phyloP scores from a whole-genome alignment of 2,113 vertebrate species.

The Rhodinocichla rosea region DNA sequence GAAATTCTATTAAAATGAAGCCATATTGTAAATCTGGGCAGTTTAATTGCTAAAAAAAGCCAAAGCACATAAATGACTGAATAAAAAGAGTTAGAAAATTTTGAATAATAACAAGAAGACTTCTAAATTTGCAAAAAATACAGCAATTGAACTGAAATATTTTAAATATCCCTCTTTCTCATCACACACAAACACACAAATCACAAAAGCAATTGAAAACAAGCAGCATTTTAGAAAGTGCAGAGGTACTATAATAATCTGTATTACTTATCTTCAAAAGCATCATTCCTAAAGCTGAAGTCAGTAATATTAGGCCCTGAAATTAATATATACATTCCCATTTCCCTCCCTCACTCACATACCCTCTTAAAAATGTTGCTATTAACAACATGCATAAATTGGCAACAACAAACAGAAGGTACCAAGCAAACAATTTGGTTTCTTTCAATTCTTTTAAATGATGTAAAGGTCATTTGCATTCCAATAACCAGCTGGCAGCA shows the following conservation, averaged over 20 bases:
- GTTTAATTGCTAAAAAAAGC: neutral
- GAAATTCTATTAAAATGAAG: slow-evolving; percentile 8
- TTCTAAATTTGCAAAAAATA: neutral
- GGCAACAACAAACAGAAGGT: neutral
- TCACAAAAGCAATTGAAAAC: neutral
- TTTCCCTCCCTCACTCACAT: neutral
- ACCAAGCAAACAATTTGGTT: neutral
- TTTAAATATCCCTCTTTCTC: neutral
- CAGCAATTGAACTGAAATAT: neutral
- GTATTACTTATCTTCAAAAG: neutral
- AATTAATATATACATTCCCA: neutral
- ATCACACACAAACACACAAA: no score
- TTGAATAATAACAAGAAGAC: neutral
- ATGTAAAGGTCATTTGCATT: neutral
- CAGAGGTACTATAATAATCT: neutral
- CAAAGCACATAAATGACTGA: neutral
- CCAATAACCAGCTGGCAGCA: neutral
- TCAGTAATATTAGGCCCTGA: neutral
- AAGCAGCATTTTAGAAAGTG: neutral
- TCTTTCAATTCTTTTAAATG: neutral
- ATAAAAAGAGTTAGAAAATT: neutral
- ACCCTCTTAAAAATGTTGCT: neutral
- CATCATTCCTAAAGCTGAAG: neutral
- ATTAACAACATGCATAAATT: neutral
- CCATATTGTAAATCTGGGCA: neutral